Base-by-base conservation (phyloP, 2,888 invertebrate species). In the Chrysolina oricalcia region DNA sequence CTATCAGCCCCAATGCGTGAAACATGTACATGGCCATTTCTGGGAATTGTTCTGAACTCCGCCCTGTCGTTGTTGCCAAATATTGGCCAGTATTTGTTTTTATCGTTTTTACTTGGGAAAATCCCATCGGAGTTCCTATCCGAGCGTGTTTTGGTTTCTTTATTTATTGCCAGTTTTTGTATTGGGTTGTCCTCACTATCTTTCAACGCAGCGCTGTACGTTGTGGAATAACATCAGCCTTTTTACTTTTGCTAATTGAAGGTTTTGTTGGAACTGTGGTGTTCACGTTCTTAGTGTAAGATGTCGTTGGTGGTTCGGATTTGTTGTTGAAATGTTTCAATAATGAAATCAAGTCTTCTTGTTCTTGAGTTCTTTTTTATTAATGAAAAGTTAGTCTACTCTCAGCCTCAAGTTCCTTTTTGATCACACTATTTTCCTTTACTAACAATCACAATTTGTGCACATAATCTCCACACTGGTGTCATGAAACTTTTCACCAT, bases 1-100 rank as follows among this genome's bases (percentile, higher is more conserved):
- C 2, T 56, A n/a, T 56, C 56, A n/a, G 56, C 56, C 56, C 56
- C 56, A n/a, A 59, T 35, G 5, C 59, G 59, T 13, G 59, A 59
- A 6, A 59, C 59, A 35, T 59, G 59, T 8, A 59, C 9, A 35
- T 59, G 59, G 2, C 59, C 59, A 15, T 13, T 13, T 59, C 59
- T 21, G 19, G 59, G 23, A 11, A 59, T 8, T 21, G 59, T 59
- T 15, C 1, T 21, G 9, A 21, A 59, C 2, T 59, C 15, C 15
- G 35, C 59, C 6, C 15, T 59, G 23, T 59, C 59, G 21, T 21
- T 59, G 23, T 21, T 59, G 9, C 59, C 21, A 48, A n/a, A 48
- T 48, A 48, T 48, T 5, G 48, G 48, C 15, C 15, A 13, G 15
- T 48, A 48, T 48, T 59, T 59, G 35, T 59, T 59, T 59, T 53